phyloP scores from a whole-genome alignment of 2,888 invertebrate genomes.

The Apamea epomidion region DNA sequence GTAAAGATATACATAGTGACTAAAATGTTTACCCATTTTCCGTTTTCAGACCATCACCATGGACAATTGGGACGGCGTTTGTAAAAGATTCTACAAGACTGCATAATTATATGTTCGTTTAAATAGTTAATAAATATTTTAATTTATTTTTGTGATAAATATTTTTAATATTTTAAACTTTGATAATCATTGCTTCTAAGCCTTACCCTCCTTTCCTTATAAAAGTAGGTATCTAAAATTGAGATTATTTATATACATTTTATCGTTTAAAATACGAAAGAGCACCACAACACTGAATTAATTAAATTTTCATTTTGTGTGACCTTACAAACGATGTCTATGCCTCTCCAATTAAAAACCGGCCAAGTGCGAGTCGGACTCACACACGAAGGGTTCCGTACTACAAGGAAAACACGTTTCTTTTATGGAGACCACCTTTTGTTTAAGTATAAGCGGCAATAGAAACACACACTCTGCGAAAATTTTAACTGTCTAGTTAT shows the following conservation, averaged over 20 bases:
- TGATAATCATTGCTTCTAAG: neutral
- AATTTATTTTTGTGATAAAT: constrained; percentile 42
- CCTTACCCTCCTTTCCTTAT: neutral
- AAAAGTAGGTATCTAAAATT: neutral
- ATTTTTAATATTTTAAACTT: neutral
- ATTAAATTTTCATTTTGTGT: neutral
- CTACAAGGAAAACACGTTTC: too few relatives aligned
- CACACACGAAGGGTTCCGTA: too few relatives aligned
- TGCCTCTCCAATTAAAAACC: neutral
- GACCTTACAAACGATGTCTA: neutral
- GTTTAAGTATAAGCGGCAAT: too few relatives aligned
- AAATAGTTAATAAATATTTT: constrained; percentile 5
- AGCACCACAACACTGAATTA: neutral
- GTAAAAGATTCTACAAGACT: constrained; percentile 70
- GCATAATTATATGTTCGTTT: constrained; percentile 33
- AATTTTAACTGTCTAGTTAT: too few relatives aligned
- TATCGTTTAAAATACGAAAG: neutral
- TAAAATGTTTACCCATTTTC: neutral
- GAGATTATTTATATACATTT: neutral
- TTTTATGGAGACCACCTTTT: too few relatives aligned
- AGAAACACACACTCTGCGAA: too few relatives aligned
- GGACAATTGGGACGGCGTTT: constrained; percentile 69
- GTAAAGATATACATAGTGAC: neutral
- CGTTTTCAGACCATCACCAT: constrained; percentile 67
- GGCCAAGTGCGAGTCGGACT: too few relatives aligned